Evolutionary conservation across 2,888 invertebrate genomes (phyloP), one percentile per base, ranked within the genome.

Genomic region (Lingula anatina): DNA sequence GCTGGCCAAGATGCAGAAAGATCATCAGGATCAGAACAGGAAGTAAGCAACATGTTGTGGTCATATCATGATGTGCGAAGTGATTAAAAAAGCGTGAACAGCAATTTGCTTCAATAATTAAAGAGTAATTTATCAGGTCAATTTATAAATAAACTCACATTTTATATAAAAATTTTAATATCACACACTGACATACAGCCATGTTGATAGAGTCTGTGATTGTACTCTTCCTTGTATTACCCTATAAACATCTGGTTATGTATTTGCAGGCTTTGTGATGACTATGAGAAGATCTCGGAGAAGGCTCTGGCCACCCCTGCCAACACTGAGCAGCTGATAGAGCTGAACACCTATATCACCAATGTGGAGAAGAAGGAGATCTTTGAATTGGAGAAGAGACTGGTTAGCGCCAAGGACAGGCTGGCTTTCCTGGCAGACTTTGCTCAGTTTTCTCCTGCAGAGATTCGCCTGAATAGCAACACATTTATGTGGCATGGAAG

Each of bases 401-500:
- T 94, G 7, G 66, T 82, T 82, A 58, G 66, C 48, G 72, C 75
- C 15, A 70, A 73, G 51, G 71, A 75, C 42, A 57, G 76, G 12
- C 87, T 94, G 44, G 76, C 87, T 43, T 93, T 92, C 78, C 79
- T 95, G 7, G 86, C 89, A 4, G 91, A 94, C 75, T 88, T 89
- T 66, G 85, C 86, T 0, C 79, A 82, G 5, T 86, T 90, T 61
- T 85, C 89, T 0, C 87, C 90, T 0, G 80, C 89, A 3, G 91
- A 95, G 78, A 86, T 94, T 68, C 89, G 92, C 66, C 86, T 89
- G 36, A 94, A 93, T 71, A 89, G 88, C 59, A 86, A 86, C 60
- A 86, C 90, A 0, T 91, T 90, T 67, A 86, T 89, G 55, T 93
- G 91, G 92, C 89, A 90, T 68, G 81, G 87, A 25, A 83, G 87